Conservation (phyloP, 2,797 vertebrate genomes). For the Clamator glandarius region DNA sequence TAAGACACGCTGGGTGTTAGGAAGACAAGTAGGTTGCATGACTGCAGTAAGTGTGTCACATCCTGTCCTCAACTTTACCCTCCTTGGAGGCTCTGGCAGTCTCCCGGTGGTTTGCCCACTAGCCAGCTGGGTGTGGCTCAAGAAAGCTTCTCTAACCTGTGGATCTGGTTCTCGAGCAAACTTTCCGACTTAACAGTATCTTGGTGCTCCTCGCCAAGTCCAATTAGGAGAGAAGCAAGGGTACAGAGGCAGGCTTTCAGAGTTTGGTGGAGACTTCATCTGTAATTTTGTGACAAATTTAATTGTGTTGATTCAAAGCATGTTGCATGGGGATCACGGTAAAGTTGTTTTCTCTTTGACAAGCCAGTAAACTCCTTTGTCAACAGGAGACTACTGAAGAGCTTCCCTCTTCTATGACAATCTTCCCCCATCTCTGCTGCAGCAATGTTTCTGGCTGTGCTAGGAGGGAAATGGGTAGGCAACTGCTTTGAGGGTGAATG, state of each 20-base stretch:
- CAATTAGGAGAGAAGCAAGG: conserved; percentile 19
- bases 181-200: conserved; percentile 62
- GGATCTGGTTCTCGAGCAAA: conserved; percentile 67
- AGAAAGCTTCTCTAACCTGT: conserved; percentile 70
- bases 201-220: conserved; percentile 33
- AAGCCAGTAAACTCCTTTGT: conserved; percentile 37
- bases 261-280: neutral
- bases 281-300: conserved; percentile 54
- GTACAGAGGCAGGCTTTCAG: conserved; percentile 26
- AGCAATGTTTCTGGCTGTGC: neutral
- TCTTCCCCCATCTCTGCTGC: neutral
- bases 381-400: conserved; percentile 15
- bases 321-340: neutral
- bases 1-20: neutral
- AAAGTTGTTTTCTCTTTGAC: conserved; percentile 5
- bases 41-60: conserved; percentile 66
- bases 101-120: conserved; percentile 54
- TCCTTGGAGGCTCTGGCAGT: conserved; percentile 67
- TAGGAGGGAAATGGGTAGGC: neutral
- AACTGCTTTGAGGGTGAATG: neutral
- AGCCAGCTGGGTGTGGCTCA: conserved; percentile 64
- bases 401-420: conserved; percentile 4
- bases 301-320: conserved; percentile 30
- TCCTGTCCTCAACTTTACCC: conserved; percentile 70
- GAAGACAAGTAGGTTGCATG: conserved; percentile 20